phyloP scores from a whole-genome alignment of 1,140 invertebrate genomes.

The Kradibia gibbosae region DNA sequence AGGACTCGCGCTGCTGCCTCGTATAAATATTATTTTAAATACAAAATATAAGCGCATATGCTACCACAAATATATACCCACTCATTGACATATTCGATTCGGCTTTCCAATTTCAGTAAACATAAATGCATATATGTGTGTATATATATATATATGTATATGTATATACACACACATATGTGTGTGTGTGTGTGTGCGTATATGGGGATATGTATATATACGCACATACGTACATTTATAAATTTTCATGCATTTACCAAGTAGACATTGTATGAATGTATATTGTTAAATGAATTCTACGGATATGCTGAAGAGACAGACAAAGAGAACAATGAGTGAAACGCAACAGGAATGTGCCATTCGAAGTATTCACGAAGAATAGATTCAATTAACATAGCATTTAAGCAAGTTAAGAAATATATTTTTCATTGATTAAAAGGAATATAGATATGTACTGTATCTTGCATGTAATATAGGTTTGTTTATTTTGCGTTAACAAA shows the following conservation, averaged over 20 bases:
- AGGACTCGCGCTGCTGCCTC: slow-evolving; percentile 26
- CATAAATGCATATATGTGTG: too few relatives aligned
- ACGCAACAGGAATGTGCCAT: slow-evolving; percentile 49
- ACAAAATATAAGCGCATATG: neutral
- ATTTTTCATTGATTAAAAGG: slow-evolving; percentile 46
- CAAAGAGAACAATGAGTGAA: neutral
- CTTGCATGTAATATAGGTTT: neutral
- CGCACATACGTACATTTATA: neutral
- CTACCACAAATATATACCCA: neutral
- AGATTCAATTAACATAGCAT: slow-evolving; percentile 39
- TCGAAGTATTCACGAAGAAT: slow-evolving; percentile 44
- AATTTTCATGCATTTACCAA: neutral
- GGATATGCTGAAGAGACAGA: slow-evolving; percentile 11
- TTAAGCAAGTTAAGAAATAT: slow-evolving; percentile 24
- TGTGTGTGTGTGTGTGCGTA: neutral
- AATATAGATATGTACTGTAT: slow-evolving; percentile 8
- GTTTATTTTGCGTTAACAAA: neutral
- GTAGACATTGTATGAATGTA: neutral
- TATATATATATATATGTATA: neutral
- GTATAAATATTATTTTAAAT: slow-evolving; percentile 3
- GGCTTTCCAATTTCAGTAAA: slow-evolving; percentile 33
- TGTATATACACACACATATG: neutral
- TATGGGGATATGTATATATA: too few relatives aligned
- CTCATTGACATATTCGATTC: slow-evolving; percentile 34
- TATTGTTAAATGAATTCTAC: neutral